A percentile compares a stretch with the other conserved stretches of the same genome.
Evolutionary conservation across 2,888 invertebrate species (phyloP).

Genomic region (Trachelus tabidus): DNA sequence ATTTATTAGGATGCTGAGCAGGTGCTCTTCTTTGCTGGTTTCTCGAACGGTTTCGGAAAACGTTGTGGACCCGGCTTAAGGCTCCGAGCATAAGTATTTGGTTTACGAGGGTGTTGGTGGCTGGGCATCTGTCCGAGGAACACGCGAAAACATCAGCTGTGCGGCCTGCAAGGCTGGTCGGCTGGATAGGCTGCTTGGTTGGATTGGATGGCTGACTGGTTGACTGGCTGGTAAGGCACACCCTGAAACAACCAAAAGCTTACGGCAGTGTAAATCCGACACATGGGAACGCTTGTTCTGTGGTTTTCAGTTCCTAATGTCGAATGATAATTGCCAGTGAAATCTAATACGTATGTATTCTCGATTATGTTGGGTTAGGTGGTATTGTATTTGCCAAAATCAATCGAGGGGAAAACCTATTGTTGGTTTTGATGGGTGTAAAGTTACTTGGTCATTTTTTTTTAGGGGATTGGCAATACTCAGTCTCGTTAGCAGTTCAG

Average conservation of each 20-base stretch:
- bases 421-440: too few relatives aligned
- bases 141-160: slow-evolving; percentile 59
- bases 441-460: too few relatives aligned
- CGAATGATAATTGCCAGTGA: background rate
- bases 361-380: background rate
- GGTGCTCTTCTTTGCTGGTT: too few relatives aligned
- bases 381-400: background rate
- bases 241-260: slow-evolving; percentile 1
- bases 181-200: slow-evolving; percentile 1
- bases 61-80: slow-evolving; percentile 23
- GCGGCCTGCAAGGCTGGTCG: slow-evolving; percentile 31
- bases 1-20: too few relatives aligned
- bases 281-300: background rate
- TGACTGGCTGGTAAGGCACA: slow-evolving; percentile 19
- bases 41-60: background rate
- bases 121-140: slow-evolving; percentile 51
- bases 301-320: background rate
- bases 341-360: background rate
- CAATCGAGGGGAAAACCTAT: background rate
- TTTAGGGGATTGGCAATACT: too few relatives aligned
- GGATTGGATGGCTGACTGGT: slow-evolving; percentile 27
- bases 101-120: slow-evolving; percentile 31
- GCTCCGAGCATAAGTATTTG: slow-evolving; percentile 9
- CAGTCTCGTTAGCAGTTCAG: too few relatives aligned
- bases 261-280: background rate